phyloP scores from a whole-genome alignment of 1,140 invertebrate species.

The Leptinotarsa lineolata region DNA sequence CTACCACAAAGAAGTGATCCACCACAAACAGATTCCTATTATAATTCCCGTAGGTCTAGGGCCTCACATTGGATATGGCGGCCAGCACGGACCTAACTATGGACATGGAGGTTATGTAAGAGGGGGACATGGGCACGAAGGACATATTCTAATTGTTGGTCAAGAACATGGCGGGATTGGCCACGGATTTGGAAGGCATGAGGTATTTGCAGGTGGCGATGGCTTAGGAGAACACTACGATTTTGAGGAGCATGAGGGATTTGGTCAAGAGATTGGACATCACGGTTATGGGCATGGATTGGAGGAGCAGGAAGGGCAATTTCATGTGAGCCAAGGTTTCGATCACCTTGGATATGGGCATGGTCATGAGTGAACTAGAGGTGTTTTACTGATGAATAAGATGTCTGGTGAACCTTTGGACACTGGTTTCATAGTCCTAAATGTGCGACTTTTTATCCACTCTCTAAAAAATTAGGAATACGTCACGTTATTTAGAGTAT shows the following conservation, averaged over 20 bases:
- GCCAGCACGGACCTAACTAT: not conserved
- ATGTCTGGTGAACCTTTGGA: no score
- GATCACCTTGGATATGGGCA: not conserved
- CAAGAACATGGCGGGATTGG: no score
- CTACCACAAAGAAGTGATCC: constrained; percentile 2
- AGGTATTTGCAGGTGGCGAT: no score
- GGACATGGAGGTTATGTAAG: not conserved
- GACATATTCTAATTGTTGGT: no score
- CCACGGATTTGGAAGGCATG: no score
- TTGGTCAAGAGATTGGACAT: constrained; percentile 4
- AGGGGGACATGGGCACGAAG: not conserved
- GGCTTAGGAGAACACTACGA: no score
- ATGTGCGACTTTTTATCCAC: no score
- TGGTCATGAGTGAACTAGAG: not conserved
- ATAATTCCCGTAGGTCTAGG: not conserved
- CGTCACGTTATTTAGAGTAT: no score
- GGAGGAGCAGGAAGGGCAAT: no score
- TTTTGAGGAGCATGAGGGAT: not conserved
- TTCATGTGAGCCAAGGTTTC: not conserved
- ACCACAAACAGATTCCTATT: constrained; percentile 8
- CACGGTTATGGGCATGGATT: not conserved
- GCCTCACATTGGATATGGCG: not conserved
- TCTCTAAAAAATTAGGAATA: no score
- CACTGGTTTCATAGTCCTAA: no score
- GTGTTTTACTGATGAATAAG: no score